Conservation (phyloP, 2,888 invertebrate genomes). For the Liopterus haemorrhoidalis region DNA sequence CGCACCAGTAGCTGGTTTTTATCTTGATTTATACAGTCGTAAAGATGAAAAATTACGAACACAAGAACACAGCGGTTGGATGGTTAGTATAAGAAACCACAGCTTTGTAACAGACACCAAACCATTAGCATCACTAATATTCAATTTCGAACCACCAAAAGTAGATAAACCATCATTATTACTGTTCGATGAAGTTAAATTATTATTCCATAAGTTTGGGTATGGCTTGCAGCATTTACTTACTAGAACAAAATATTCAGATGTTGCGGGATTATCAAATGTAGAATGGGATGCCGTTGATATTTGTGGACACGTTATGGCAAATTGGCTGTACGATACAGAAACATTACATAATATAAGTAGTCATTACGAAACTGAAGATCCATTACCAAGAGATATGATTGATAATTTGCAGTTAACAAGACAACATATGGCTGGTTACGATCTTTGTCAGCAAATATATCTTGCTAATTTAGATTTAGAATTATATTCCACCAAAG, state of each 20-base stretch:
- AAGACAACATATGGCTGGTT: slow-evolving; percentile 70
- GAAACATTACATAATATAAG: slow-evolving; percentile 55
- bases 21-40: slow-evolving; percentile 73
- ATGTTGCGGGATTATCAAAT: slow-evolving; percentile 77
- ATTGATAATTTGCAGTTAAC: slow-evolving; percentile 58
- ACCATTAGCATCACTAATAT: slow-evolving; percentile 76
- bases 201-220: slow-evolving; percentile 81
- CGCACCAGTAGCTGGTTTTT: slow-evolving; percentile 73
- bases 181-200: slow-evolving; percentile 66
- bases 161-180: slow-evolving; percentile 64
- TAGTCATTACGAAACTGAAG: slow-evolving; percentile 67
- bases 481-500: slow-evolving; percentile 67
- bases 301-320: slow-evolving; percentile 76
- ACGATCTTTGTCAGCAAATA: slow-evolving; percentile 71
- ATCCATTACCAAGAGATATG: slow-evolving; percentile 61
- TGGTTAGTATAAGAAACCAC: slow-evolving; percentile 69
- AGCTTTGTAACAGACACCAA: slow-evolving; percentile 58
- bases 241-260: slow-evolving; percentile 73
- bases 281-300: slow-evolving; percentile 93
- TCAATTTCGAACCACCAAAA: slow-evolving; percentile 68
- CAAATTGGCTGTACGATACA: slow-evolving; percentile 69
- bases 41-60: slow-evolving; percentile 58
- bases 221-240: slow-evolving; percentile 79
- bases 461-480: slow-evolving; percentile 79
- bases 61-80: slow-evolving; percentile 64